Conservation (phyloP, 2,797 vertebrate species). For the Alfaro cultratus region DNA sequence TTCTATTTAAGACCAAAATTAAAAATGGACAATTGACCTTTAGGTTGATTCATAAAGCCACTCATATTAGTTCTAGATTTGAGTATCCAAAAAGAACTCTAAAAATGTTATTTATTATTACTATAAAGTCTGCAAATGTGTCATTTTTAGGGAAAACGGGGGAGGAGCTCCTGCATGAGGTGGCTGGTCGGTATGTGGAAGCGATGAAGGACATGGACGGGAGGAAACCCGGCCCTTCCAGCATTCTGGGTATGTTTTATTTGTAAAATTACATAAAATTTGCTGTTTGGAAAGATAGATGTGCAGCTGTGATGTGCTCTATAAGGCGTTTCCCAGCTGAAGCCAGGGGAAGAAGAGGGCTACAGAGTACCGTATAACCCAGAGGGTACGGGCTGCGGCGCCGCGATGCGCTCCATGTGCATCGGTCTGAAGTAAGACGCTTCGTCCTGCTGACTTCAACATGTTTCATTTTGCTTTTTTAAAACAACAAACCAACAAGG, state of each 20-base stretch:
- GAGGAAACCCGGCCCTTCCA: constrained; percentile 85
- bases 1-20: constrained; percentile 22
- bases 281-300: too few species aligned
- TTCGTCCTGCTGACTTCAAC: not conserved
- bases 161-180: constrained; percentile 76
- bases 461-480: not conserved
- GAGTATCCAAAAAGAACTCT: too few species aligned
- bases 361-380: constrained; percentile 84
- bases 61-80: constrained; percentile 9
- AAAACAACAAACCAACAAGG: not conserved
- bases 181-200: constrained; percentile 81
- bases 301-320: not conserved
- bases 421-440: constrained; percentile 84
- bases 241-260: constrained; percentile 77
- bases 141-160: constrained; percentile 57
- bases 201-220: constrained; percentile 90
- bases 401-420: constrained; percentile 89
- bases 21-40: constrained; percentile 55
- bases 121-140: not conserved
- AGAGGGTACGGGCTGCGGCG: constrained; percentile 84
- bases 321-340: constrained; percentile 83
- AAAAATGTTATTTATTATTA: too few species aligned
- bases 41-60: constrained; percentile 39
- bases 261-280: not conserved
- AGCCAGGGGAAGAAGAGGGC: constrained; percentile 79